Percentiles rank a stretch among this genome's conserved stretches.
phyloP scores from a whole-genome alignment of 2,888 invertebrate species.

The Sinodicranocentrus sp. region DNA sequence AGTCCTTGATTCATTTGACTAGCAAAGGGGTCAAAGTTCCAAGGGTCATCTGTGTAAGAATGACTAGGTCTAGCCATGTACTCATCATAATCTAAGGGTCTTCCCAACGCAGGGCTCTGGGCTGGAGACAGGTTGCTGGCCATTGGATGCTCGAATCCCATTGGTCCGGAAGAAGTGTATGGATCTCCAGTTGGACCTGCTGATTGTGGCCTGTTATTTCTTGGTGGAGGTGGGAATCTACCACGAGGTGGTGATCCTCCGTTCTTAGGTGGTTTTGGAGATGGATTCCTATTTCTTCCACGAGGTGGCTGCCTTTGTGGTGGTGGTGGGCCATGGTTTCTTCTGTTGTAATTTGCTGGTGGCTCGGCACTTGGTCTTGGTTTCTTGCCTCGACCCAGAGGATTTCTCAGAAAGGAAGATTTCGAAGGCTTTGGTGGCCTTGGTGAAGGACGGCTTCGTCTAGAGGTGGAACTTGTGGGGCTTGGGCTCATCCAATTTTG shows the following conservation, averaged over 20 bases:
- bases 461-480: slow-evolving; percentile 54
- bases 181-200: slow-evolving; percentile 50
- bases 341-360: slow-evolving; percentile 46
- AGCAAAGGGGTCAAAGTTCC: slow-evolving; percentile 76
- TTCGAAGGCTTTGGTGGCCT: slow-evolving; percentile 51
- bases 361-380: slow-evolving; percentile 50
- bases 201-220: slow-evolving; percentile 39
- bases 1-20: slow-evolving; percentile 72
- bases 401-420: slow-evolving; percentile 50
- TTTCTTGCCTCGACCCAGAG: slow-evolving; percentile 43
- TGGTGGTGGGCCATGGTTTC: slow-evolving; percentile 49
- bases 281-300: slow-evolving; percentile 26
- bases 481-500: slow-evolving; percentile 65
- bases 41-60: slow-evolving; percentile 75
- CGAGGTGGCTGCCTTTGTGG: slow-evolving; percentile 47
- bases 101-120: slow-evolving; percentile 73
- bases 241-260: slow-evolving; percentile 44
- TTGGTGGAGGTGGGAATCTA: slow-evolving; percentile 17
- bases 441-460: slow-evolving; percentile 40
- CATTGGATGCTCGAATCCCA: slow-evolving; percentile 69
- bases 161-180: slow-evolving; percentile 3
- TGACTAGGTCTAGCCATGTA: slow-evolving; percentile 76
- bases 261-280: slow-evolving; percentile 34
- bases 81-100: slow-evolving; percentile 75
- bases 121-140: slow-evolving; percentile 73